Evolutionary conservation across 2,888 invertebrate genomes (phyloP).

Genomic region (Epirrhoe tristata): DNA sequence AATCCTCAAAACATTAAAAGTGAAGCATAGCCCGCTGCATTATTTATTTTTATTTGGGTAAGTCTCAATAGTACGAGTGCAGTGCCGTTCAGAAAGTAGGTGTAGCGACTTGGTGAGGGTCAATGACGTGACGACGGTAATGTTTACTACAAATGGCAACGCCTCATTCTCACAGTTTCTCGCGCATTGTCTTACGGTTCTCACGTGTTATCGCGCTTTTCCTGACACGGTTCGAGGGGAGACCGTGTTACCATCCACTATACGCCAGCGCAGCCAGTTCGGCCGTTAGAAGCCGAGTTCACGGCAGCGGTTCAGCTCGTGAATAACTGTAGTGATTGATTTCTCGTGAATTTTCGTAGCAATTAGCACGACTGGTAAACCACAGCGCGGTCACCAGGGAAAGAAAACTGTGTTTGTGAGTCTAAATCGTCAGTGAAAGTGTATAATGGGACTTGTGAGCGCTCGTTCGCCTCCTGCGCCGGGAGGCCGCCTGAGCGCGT

Average conservation of each 20-base stretch:
- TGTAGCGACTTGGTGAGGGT: slow-evolving; percentile 52
- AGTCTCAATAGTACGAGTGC: slow-evolving; percentile 50
- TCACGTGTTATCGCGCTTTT: slow-evolving; percentile 72
- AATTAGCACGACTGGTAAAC: slow-evolving; percentile 42
- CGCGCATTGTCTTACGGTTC: slow-evolving; percentile 77
- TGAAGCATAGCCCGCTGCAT: slow-evolving; percentile 44
- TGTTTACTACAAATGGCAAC: slow-evolving; percentile 85
- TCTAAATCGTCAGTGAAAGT: slow-evolving; percentile 40
- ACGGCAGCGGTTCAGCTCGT: slow-evolving; percentile 50
- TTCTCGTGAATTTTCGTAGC: slow-evolving; percentile 55
- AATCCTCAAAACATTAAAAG: slow-evolving; percentile 48
- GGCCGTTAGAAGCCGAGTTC: slow-evolving; percentile 48
- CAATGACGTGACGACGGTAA: slow-evolving; percentile 77
- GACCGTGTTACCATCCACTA: slow-evolving; percentile 42
- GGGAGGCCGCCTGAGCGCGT: slow-evolving; percentile 56
- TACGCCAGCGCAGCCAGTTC: slow-evolving; percentile 47
- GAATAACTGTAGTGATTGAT: slow-evolving; percentile 63
- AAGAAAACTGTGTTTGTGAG: slow-evolving; percentile 30
- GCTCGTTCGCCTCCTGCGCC: slow-evolving; percentile 56
- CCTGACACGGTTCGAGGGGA: slow-evolving; percentile 56
- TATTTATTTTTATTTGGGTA: slow-evolving; percentile 53
- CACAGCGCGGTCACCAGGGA: slow-evolving; percentile 35
- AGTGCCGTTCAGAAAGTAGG: slow-evolving; percentile 52
- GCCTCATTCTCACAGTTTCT: slow-evolving; percentile 85
- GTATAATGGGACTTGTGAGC: slow-evolving; percentile 57